Conservation (phyloP, 2,888 invertebrate species). For the Panopea generosa region DNA sequence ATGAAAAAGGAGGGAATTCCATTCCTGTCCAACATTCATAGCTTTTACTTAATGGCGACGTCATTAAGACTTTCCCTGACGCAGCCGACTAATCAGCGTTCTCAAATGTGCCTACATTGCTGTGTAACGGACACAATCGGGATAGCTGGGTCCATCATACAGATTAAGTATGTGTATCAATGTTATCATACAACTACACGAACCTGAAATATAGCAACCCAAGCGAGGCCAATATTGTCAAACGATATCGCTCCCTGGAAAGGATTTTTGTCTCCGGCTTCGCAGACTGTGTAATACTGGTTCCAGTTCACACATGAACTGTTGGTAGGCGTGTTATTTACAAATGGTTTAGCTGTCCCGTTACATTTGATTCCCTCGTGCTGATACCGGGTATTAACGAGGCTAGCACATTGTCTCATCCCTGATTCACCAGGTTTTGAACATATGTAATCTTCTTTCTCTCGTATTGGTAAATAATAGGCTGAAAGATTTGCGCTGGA, state of each 20-base stretch:
- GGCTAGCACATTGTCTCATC: slow-evolving; percentile 91
- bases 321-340: slow-evolving; percentile 86
- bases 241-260: slow-evolving; percentile 99
- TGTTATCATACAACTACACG: too few species aligned
- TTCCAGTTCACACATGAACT: slow-evolving; percentile 98
- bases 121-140: too few species aligned
- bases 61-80: too few species aligned
- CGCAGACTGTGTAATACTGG: slow-evolving; percentile 98
- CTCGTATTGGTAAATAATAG: slow-evolving; percentile 73
- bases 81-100: too few species aligned
- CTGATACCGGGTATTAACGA: slow-evolving; percentile 75
- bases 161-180: too few species aligned
- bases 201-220: slow-evolving; percentile 99
- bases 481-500: slow-evolving; percentile 74
- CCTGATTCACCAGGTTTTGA: slow-evolving; percentile 96
- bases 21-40: too few species aligned
- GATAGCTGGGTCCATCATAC: too few species aligned
- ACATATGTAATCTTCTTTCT: slow-evolving; percentile 95
- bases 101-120: too few species aligned
- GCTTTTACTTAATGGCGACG: too few species aligned
- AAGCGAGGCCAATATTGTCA: slow-evolving; percentile 99
- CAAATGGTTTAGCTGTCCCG: slow-evolving; percentile 88
- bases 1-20: too few species aligned
- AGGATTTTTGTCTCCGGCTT: slow-evolving; percentile 96
- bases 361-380: slow-evolving; percentile 91